Evolutionary conservation across 2,113 vertebrate species (phyloP).

Genomic region (Campylomormyrus tamandua): DNA sequence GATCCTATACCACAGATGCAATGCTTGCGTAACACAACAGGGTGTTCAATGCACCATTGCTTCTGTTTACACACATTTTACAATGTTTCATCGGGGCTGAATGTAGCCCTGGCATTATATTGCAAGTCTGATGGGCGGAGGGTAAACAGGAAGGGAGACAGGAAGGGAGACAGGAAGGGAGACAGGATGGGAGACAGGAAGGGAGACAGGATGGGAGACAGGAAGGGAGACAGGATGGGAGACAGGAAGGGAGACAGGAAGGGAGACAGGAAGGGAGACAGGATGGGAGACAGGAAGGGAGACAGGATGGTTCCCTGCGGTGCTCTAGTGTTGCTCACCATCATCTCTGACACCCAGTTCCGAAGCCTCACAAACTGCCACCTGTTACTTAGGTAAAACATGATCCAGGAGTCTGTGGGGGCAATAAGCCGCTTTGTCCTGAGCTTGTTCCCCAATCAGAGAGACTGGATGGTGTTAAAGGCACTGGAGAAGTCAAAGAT

Average conservation of each 20-base stretch:
- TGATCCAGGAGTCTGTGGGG: not conserved
- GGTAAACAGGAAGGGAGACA: not conserved
- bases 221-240: not conserved
- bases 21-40: not conserved
- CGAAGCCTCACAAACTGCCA: not conserved
- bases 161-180: not conserved
- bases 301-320: not conserved
- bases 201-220: not conserved
- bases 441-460: too few species aligned
- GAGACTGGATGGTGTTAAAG: not conserved
- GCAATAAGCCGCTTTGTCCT: not conserved
- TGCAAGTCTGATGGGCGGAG: not conserved
- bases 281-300: not conserved
- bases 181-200: not conserved
- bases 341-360: not conserved
- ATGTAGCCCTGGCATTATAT: not conserved
- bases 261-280: not conserved
- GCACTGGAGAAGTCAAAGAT: not conserved
- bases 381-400: not conserved
- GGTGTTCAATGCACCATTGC: not conserved
- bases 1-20: not conserved
- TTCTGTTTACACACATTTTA: not conserved
- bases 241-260: not conserved
- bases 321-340: not conserved
- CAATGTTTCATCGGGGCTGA: not conserved